These are phyloP conservation scores for Lutjanus erythropterus DNA, from an alignment of 2,113 vertebrate species.

Conservation along the genomic window DNA sequence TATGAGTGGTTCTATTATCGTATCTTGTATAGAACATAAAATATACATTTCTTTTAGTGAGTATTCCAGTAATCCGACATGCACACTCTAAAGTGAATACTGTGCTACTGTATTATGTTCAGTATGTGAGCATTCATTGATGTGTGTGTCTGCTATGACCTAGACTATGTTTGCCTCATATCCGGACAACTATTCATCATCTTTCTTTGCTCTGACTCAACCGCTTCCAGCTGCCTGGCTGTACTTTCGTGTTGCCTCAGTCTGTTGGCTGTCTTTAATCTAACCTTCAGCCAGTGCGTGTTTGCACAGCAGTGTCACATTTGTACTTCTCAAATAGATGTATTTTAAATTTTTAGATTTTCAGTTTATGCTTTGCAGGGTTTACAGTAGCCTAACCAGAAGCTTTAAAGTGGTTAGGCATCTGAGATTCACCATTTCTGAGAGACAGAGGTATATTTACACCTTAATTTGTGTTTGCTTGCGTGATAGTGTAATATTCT, in stretches of 20 bases:
- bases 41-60: conserved; percentile 19
- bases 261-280: conserved; percentile 28
- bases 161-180: conserved; percentile 27
- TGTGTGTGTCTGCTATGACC: conserved; percentile 1
- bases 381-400: neutral
- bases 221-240: conserved; percentile 19
- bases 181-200: conserved; percentile 15
- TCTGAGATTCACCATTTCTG: neutral
- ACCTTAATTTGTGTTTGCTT: neutral
- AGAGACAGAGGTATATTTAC: neutral
- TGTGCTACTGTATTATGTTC: neutral
- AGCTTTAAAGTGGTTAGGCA: neutral
- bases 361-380: neutral
- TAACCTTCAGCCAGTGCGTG: conserved; percentile 21
- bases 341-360: neutral
- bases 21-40: conserved; percentile 5
- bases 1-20: neutral
- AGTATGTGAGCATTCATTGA: neutral
- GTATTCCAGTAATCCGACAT: conserved; percentile 14
- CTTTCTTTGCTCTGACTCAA: conserved; percentile 15
- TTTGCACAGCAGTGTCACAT: neutral
- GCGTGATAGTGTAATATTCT: neutral
- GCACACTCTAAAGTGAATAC: neutral
- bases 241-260: conserved; percentile 5
- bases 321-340: neutral